Base-by-base conservation (phyloP, 2,888 invertebrate genomes). In the Drosophila neonasuta region DNA sequence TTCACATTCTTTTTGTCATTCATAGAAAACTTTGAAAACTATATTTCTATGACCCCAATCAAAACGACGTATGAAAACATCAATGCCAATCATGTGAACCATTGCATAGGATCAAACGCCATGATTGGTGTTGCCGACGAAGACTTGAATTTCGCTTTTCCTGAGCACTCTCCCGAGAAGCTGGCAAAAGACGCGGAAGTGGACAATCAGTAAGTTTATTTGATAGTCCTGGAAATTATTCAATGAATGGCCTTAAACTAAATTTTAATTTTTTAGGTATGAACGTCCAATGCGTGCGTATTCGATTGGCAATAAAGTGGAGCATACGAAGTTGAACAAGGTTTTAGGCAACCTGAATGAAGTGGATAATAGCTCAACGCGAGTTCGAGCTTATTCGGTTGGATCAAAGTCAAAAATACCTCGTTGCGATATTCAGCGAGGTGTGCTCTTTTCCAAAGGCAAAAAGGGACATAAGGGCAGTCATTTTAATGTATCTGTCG, bases 231-330 rank as follows among this genome's bases (percentile, higher is more conserved):
- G 7, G 5, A 9, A 15, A 8, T 10, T 46, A 13, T 42, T 6
- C 13, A 39, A 2, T 30, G 36, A 42, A 44, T 8, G 24, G 29
- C 90, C 10, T 20, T 15, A 13, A 41, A 41, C 4, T 2, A 15
- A 41, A 46, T 49, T 24, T 13, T 50, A 46, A 24, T 58, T 58
- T 58, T 58, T 29, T 29, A 81, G 82, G 45, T 75, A n/a, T 56
- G 91, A 90, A 77, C 92, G 92, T 78, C 95, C 95, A n/a, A 92
- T 94, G 55, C 93, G 96, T 76, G 95, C 97, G 1, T 97, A 96
- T 91, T 97, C 97, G 29, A 95, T 97, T 72, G 97, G 97, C 20
- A 96, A 96, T 58, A 93, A 95, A 75, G 95, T 95, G 2, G 95
- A 95, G 74, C 92, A 93, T 65, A 92, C 92, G 8, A 93, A 92